phyloP scores from a whole-genome alignment of 2,888 invertebrate genomes.

The Sminthurides aquaticus region DNA sequence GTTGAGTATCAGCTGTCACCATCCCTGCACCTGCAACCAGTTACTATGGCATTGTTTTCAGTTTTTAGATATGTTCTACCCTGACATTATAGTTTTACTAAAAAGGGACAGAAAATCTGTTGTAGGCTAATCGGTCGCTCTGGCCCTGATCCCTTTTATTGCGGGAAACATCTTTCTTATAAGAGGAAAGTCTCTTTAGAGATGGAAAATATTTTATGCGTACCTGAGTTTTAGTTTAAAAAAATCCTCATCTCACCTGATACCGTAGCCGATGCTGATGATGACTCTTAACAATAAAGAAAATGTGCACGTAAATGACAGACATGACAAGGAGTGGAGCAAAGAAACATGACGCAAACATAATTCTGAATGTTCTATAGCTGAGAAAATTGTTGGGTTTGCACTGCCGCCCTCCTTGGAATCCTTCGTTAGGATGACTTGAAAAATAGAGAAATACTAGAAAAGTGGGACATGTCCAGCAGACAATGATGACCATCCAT shows the following conservation, averaged over 20 bases:
- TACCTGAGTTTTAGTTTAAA: too few species aligned
- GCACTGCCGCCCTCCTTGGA: constrained; percentile 44
- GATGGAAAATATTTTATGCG: too few species aligned
- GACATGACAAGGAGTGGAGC: constrained; percentile 55
- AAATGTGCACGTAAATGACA: constrained; percentile 56
- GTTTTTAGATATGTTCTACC: too few species aligned
- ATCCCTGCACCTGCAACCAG: too few species aligned
- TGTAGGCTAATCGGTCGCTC: too few species aligned
- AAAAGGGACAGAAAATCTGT: too few species aligned
- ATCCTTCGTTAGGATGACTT: constrained; percentile 50
- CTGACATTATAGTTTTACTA: too few species aligned
- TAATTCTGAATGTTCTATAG: constrained; percentile 50
- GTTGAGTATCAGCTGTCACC: too few species aligned
- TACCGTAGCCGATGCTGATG: constrained; percentile 51
- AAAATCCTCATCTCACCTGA: constrained; percentile 40
- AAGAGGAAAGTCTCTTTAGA: too few species aligned
- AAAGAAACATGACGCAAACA: constrained; percentile 54
- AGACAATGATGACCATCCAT: constrained; percentile 49
- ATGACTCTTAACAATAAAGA: constrained; percentile 54
- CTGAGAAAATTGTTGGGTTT: constrained; percentile 43
- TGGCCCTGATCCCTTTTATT: too few species aligned
- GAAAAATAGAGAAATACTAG: constrained; percentile 53
- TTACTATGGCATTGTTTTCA: too few species aligned
- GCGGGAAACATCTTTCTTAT: too few species aligned
- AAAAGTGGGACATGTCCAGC: constrained; percentile 55